These are phyloP conservation scores for Centropyge bicolor DNA, from an alignment of 2,797 vertebrate genomes.

Conservation along the genomic window DNA sequence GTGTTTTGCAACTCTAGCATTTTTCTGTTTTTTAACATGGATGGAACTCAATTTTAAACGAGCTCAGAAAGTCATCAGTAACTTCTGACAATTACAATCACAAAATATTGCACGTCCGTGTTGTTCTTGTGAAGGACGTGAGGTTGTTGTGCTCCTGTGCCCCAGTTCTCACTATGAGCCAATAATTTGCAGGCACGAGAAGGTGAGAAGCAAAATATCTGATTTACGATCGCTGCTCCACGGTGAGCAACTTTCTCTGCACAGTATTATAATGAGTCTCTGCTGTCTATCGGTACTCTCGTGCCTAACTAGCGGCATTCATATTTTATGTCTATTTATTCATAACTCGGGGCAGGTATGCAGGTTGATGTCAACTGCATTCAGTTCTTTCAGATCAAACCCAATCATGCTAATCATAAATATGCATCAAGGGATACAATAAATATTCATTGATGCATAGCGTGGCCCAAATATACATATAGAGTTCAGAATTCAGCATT, in stretches of 20 bases:
- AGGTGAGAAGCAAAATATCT: neutral
- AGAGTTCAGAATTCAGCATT: slow-evolving; percentile 16
- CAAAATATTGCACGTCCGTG: slow-evolving; percentile 5
- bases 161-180: slow-evolving; percentile 20
- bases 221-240: neutral
- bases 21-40: too few species aligned
- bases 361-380: slow-evolving; percentile 38
- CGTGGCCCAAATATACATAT: neutral
- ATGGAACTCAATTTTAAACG: slow-evolving; percentile 9
- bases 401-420: slow-evolving; percentile 43
- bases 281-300: slow-evolving; percentile 21
- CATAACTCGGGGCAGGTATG: slow-evolving; percentile 37
- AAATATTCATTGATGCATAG: slow-evolving; percentile 44
- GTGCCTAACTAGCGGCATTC: slow-evolving; percentile 42
- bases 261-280: slow-evolving; percentile 33
- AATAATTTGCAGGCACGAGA: slow-evolving; percentile 12
- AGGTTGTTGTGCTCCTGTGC: slow-evolving; percentile 25
- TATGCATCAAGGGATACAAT: slow-evolving; percentile 49
- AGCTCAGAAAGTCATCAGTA: slow-evolving; percentile 17
- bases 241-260: slow-evolving; percentile 19
- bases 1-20: too few species aligned
- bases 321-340: slow-evolving; percentile 50
- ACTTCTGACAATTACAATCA: slow-evolving; percentile 34
- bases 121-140: slow-evolving; percentile 8
- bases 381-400: slow-evolving; percentile 50